Base-by-base conservation (phyloP, 2,888 invertebrate species). In the Adela reaumurella region DNA sequence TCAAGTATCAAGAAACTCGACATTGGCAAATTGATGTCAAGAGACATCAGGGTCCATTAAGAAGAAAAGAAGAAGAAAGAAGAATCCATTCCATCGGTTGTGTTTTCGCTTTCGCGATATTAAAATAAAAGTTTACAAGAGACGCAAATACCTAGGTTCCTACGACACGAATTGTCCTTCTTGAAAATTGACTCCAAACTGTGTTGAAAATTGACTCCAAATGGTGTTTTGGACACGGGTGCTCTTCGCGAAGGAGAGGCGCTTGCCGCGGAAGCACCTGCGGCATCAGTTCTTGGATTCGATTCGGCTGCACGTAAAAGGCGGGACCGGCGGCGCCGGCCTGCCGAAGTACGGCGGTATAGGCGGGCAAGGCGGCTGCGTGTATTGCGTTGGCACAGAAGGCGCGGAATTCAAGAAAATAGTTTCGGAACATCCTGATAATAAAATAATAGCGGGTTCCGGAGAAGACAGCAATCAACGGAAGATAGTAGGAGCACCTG, bases 361-460 rank as follows among this genome's bases (percentile, higher is more conserved):
- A 11, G 97, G 97, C 10, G 97, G 97, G 0, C 86, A 88, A 65
- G 97, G 97, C 42, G 97, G 97, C 2, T 85, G 90, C 68, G 87
- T 98, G 2, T 85, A 85, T 58, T 81, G 92, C 16, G 68, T 84
- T 28, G 88, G 88, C 0, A 84, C 83, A 57, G 86, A 89, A 60
- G 74, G 74, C 18, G 58, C 83, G 0, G 81, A 81, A 43, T 67
- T 90, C 1, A 74, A 74, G 28, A 72, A 66, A 45, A 74, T 89
- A 5, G 68, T 72, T 61, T 56, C 51, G 5, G 70, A 68, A 50
- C 76, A 81, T 60, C 83, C 83, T 44, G 69, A 68, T 0, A 85
- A 85, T 66, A 77, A 84, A 20, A 72, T 89, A 35, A 59, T 61
- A 2, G 97, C 90, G 0, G 82, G 79, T 19, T 70, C 81, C 55